Evolutionary conservation across 2,888 invertebrate genomes (phyloP).

Genomic region (Therioaphis trifolii): DNA sequence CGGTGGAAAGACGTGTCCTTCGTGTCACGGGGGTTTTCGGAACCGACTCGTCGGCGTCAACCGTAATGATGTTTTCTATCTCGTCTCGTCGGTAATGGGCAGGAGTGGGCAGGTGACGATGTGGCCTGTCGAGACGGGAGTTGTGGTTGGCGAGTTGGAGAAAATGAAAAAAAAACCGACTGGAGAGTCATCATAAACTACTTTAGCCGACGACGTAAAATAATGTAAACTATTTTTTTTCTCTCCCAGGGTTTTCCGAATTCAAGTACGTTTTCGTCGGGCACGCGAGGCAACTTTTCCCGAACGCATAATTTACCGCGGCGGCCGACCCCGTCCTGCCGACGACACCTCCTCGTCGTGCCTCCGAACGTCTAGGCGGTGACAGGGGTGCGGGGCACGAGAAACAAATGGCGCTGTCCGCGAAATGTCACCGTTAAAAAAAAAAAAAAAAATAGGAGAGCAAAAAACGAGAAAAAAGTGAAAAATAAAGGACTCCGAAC

Average conservation of each 20-base stretch:
- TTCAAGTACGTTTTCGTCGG: slow-evolving; percentile 24
- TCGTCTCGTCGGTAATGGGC: too few relatives aligned
- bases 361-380: background rate
- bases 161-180: background rate
- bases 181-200: slow-evolving; percentile 41
- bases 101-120: too few relatives aligned
- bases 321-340: background rate
- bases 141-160: too few relatives aligned
- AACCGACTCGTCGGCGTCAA: too few relatives aligned
- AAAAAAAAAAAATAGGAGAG: background rate
- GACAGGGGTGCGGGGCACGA: background rate
- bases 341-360: background rate
- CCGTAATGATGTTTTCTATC: too few relatives aligned
- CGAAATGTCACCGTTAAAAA: slow-evolving; percentile 40
- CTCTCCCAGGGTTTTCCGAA: slow-evolving; percentile 7
- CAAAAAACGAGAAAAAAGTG: slow-evolving; percentile 3
- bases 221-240: slow-evolving; percentile 51
- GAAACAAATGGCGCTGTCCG: slow-evolving; percentile 50
- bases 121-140: too few relatives aligned
- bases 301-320: slow-evolving; percentile 51
- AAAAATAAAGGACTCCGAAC: slow-evolving; percentile 55
- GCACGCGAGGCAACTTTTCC: slow-evolving; percentile 27
- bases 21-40: too few relatives aligned
- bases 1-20: too few relatives aligned
- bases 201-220: slow-evolving; percentile 48